A percentile compares a stretch with the other conserved stretches of the same genome.
phyloP scores from a whole-genome alignment of 2,797 vertebrate species.

The Sternotherus odoratus region DNA sequence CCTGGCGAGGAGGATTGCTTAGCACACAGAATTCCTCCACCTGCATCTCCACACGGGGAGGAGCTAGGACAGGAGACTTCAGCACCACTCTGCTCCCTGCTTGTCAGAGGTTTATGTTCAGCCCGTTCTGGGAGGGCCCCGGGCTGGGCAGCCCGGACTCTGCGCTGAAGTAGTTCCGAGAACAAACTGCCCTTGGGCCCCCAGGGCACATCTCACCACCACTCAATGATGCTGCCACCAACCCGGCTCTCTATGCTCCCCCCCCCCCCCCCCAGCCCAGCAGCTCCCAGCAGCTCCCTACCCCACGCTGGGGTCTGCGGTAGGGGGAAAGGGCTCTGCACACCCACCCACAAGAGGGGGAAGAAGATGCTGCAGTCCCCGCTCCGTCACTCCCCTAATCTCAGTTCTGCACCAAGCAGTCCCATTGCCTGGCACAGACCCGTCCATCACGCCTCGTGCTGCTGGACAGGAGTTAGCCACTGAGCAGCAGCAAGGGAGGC shows the following conservation, averaged over 20 bases:
- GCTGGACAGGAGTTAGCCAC: not conserved
- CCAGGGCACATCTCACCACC: not conserved
- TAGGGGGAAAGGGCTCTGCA: not conserved
- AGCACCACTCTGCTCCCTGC: not conserved
- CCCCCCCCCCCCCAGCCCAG: not conserved
- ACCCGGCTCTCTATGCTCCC: no score
- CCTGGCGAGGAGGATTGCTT: not conserved
- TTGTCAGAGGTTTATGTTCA: not conserved
- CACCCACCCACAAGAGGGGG: no score
- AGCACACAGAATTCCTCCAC: not conserved
- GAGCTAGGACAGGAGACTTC: no score
- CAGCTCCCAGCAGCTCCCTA: not conserved
- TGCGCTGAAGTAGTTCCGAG: not conserved
- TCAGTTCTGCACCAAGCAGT: no score
- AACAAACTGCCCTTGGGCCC: not conserved
- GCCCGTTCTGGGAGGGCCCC: not conserved
- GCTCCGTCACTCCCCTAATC: no score
- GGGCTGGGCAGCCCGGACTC: not conserved
- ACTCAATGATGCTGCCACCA: not conserved
- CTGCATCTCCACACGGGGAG: not conserved
- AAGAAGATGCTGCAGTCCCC: no score
- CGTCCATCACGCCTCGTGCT: not conserved
- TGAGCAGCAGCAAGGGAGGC: not conserved
- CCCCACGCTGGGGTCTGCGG: not conserved
- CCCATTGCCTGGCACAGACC: no score